Percentiles rank a stretch among this genome's conserved stretches.
Evolutionary conservation across 1,140 invertebrate species (phyloP).

Genomic region (Meloidogyne hapla): DNA sequence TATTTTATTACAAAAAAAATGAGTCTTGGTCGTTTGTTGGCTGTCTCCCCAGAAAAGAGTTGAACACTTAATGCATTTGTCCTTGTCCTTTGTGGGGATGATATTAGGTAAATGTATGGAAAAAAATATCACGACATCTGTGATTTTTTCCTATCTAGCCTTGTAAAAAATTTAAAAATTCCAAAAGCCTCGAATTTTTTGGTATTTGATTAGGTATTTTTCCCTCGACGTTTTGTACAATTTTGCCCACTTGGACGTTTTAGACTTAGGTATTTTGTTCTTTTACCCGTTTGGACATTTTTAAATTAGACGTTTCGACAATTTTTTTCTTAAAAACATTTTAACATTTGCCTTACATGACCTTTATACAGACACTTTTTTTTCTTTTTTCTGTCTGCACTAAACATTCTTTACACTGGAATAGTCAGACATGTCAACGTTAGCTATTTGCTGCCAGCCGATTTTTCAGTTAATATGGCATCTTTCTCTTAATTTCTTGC

Average conservation of each 20-base stretch:
- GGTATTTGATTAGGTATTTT: too few relatives aligned
- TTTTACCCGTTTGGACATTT: neutral
- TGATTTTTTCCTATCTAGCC: neutral
- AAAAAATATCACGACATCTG: neutral
- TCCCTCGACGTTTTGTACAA: neutral
- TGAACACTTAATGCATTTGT: neutral
- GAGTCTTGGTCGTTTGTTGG: neutral
- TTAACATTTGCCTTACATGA: neutral
- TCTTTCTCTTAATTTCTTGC: neutral
- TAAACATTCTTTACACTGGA: neutral
- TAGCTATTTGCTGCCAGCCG: neutral
- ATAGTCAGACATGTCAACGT: neutral
- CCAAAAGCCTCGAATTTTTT: too few relatives aligned
- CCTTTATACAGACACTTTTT: neutral
- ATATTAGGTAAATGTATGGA: neutral
- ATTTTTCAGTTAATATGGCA: neutral
- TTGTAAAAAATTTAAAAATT: neutral
- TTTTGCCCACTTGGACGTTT: neutral
- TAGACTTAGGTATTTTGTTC: neutral
- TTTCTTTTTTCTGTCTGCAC: neutral
- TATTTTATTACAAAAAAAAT: neutral
- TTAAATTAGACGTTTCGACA: neutral
- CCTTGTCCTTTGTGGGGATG: neutral
- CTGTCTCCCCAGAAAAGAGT: neutral
- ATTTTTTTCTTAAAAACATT: neutral